Conservation (phyloP, 2,113 vertebrate species). For the Hucho hucho region DNA sequence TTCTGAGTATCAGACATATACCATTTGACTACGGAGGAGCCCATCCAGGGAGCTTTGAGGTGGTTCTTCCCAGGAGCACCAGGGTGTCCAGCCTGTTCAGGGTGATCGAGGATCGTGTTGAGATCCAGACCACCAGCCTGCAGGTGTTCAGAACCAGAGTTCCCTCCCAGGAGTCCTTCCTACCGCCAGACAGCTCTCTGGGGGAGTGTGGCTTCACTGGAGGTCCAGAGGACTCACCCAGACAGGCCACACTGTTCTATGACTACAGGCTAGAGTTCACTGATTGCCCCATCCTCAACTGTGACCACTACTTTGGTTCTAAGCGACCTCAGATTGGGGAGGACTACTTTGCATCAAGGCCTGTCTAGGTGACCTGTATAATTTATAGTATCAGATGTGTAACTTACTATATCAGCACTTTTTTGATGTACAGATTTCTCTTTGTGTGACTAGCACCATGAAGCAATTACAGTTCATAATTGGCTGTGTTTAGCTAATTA, state of each 20-base stretch:
- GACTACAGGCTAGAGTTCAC: conserved; percentile 35
- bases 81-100: conserved; percentile 35
- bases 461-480: background rate
- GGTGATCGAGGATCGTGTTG: conserved; percentile 24
- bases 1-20: conserved; percentile 29
- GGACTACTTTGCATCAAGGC: background rate
- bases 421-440: background rate
- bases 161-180: conserved; percentile 17
- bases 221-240: conserved; percentile 26
- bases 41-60: conserved; percentile 36
- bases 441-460: background rate
- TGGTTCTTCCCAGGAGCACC: conserved; percentile 25
- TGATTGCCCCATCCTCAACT: conserved; percentile 49
- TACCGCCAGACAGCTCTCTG: conserved; percentile 18
- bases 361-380: background rate
- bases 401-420: background rate
- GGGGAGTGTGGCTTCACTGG: conserved; percentile 44
- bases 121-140: conserved; percentile 33
- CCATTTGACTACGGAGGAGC: conserved; percentile 1
- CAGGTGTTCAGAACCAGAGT: conserved; percentile 33
- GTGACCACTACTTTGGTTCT: conserved; percentile 39
- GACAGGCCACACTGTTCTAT: conserved; percentile 32
- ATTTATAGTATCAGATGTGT: background rate
- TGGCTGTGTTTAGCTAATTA: background rate
- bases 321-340: background rate